Percentiles rank a stretch among this genome's conserved stretches.
Evolutionary conservation across 1,140 invertebrate genomes (phyloP).

Genomic region (Schmidtea mediterranea): DNA sequence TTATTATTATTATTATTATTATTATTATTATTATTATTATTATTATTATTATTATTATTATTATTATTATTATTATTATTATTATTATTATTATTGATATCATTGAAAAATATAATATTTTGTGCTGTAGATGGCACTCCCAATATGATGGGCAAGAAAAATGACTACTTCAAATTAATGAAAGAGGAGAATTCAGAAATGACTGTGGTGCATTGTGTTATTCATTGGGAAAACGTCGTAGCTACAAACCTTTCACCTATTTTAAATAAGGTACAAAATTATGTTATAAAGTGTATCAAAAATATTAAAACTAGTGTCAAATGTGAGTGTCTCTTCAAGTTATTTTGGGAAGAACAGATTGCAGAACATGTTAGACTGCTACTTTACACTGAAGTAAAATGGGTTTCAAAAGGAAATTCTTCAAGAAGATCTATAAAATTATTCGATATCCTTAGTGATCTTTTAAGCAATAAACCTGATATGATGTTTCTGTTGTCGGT

Average conservation of each 20-base stretch:
- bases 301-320: constrained; percentile 4
- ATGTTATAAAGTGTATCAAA: constrained; percentile 7
- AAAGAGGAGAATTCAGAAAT: constrained; percentile 7
- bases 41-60: no score
- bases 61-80: no score
- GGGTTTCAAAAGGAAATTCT: constrained; percentile 9
- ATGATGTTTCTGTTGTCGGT: constrained; percentile 5
- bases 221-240: constrained; percentile 6
- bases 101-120: no score
- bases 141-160: no score
- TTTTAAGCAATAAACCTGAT: constrained; percentile 8
- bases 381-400: constrained; percentile 6
- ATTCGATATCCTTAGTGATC: constrained; percentile 6
- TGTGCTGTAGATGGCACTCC: no score
- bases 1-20: no score
- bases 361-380: background rate
- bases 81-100: no score
- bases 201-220: constrained; percentile 7
- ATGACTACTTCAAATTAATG: background rate
- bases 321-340: constrained; percentile 4
- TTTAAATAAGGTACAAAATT: background rate
- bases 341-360: background rate
- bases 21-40: no score
- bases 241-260: background rate
- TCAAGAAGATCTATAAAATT: constrained; percentile 8